Evolutionary conservation across 2,797 vertebrate species (phyloP).

Genomic region (Merluccius polli): DNA sequence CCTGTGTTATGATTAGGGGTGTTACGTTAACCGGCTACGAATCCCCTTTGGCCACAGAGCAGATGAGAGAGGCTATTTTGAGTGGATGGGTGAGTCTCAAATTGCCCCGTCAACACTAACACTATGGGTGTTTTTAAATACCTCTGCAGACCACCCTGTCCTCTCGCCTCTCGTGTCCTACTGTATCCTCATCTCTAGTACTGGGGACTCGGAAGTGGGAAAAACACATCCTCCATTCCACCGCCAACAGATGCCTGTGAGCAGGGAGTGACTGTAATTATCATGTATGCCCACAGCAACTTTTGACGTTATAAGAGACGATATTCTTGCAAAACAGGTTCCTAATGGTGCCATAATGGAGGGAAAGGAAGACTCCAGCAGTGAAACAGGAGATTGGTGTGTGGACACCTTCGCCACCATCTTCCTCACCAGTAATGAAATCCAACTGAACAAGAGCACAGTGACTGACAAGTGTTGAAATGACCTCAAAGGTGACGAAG

Average conservation of each 20-base stretch:
- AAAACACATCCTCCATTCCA: background rate
- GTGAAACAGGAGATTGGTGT: conserved; percentile 34
- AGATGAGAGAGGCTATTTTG: conserved; percentile 15
- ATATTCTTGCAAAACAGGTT: background rate
- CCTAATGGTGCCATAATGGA: background rate
- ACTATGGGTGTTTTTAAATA: conserved; percentile 11
- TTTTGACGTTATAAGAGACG: background rate
- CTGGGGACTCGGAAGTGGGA: background rate
- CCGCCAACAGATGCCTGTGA: background rate
- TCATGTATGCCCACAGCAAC: background rate
- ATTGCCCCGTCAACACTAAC: conserved; percentile 13
- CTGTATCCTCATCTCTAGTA: background rate
- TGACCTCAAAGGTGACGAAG: conserved; percentile 50
- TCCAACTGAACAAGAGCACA: conserved; percentile 40
- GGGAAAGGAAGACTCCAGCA: background rate
- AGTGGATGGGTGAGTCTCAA: conserved; percentile 3
- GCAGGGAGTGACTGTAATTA: background rate
- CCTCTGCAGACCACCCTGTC: background rate
- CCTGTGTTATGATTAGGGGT: background rate
- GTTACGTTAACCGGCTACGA: background rate
- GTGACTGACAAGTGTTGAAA: conserved; percentile 26
- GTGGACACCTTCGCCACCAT: conserved; percentile 25
- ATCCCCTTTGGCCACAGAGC: background rate
- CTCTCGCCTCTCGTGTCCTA: background rate
- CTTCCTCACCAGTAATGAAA: background rate